Conservation (phyloP, 2,113 vertebrate genomes). For the Cottus gobio region DNA sequence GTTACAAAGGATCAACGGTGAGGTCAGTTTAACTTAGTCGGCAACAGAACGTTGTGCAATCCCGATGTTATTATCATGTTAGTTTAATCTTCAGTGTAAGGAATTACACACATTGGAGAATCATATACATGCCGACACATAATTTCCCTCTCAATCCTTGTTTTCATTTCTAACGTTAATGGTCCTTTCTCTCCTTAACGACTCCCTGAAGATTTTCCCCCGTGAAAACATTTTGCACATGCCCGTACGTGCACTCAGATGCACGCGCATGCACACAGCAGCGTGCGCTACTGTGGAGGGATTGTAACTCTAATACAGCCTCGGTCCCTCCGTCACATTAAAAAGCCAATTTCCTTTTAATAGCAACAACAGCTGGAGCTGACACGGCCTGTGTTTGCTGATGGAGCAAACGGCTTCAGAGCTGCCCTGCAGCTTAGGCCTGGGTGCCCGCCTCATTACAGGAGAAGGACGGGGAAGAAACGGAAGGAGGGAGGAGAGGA, state of each 20-base stretch:
- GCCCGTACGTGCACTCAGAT: not conserved
- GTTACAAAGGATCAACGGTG: not conserved
- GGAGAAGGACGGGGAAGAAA: slow-evolving; percentile 14
- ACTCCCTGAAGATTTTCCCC: slow-evolving; percentile 49
- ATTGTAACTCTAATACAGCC: slow-evolving; percentile 53
- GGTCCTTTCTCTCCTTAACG: slow-evolving; percentile 55
- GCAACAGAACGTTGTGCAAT: slow-evolving; percentile 11
- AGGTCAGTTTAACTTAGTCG: slow-evolving; percentile 24
- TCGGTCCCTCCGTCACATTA: slow-evolving; percentile 68
- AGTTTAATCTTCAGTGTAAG: slow-evolving; percentile 34
- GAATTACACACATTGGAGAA: slow-evolving; percentile 27
- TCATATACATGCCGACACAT: slow-evolving; percentile 29
- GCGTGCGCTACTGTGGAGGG: slow-evolving; percentile 23
- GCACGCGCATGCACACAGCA: not conserved
- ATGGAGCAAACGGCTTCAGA: slow-evolving; percentile 70
- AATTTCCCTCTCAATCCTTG: slow-evolving; percentile 49
- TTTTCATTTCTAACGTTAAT: slow-evolving; percentile 66
- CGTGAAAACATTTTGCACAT: slow-evolving; percentile 44
- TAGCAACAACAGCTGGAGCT: slow-evolving; percentile 80
- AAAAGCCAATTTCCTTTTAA: slow-evolving; percentile 82
- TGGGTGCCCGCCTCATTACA: slow-evolving; percentile 68
- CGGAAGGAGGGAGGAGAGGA: not conserved
- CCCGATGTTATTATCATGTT: slow-evolving; percentile 33
- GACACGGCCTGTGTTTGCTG: slow-evolving; percentile 71
- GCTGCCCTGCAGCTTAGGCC: slow-evolving; percentile 61